These are phyloP conservation scores for Peromyscus melanophrys DNA, from an alignment of 2,797 vertebrate genomes.

Conservation along the genomic window DNA sequence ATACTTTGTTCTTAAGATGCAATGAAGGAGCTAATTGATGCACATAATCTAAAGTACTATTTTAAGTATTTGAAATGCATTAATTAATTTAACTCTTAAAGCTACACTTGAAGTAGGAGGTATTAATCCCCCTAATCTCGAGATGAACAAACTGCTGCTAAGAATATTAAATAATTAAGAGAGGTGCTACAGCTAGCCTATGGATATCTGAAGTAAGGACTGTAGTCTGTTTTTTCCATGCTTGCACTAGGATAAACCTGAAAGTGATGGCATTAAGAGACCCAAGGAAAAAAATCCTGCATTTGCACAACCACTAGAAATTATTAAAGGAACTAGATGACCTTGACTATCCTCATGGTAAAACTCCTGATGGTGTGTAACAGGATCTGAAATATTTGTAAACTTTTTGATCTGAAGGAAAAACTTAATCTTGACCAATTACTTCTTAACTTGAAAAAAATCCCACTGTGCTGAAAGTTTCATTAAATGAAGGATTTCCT, in stretches of 20 bases:
- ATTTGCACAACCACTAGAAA: background rate
- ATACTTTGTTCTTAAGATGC: background rate
- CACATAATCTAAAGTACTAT: background rate
- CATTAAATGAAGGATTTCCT: slow-evolving; percentile 49
- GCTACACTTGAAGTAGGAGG: background rate
- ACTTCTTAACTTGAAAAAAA: slow-evolving; percentile 71
- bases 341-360: slow-evolving; percentile 38
- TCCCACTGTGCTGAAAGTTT: slow-evolving; percentile 29
- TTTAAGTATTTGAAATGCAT: background rate
- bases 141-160: slow-evolving; percentile 19
- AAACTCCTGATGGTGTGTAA: slow-evolving; percentile 54
- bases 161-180: background rate
- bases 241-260: background rate
- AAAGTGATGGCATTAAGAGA: background rate
- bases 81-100: slow-evolving; percentile 42
- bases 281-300: slow-evolving; percentile 39
- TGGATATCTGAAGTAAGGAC: background rate
- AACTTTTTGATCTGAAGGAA: slow-evolving; percentile 73
- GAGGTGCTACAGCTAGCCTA: background rate
- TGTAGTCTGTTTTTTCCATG: background rate
- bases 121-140: background rate
- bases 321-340: slow-evolving; percentile 16
- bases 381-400: slow-evolving; percentile 46
- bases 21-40: slow-evolving; percentile 40
- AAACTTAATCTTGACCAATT: slow-evolving; percentile 72